Conservation (phyloP, 2,797 vertebrate genomes). For the Megaceryle alcyon region DNA sequence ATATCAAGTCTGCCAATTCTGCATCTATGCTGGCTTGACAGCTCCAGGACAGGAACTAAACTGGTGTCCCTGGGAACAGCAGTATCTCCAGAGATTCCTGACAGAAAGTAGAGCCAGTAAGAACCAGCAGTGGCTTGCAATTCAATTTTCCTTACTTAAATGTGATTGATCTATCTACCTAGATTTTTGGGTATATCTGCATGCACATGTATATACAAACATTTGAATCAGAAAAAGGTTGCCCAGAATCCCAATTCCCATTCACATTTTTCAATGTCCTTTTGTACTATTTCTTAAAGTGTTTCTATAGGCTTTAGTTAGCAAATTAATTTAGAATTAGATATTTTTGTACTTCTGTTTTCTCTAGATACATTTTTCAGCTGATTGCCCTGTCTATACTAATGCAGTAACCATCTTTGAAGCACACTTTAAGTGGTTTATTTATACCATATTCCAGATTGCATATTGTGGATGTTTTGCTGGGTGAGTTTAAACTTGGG, state of each 20-base stretch:
- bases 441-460: background rate
- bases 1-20: background rate
- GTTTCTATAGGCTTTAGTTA: background rate
- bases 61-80: background rate
- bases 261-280: background rate
- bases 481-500: background rate
- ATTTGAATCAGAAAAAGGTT: background rate
- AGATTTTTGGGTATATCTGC: background rate
- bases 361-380: background rate
- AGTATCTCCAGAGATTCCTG: background rate
- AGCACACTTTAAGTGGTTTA: background rate
- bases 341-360: background rate
- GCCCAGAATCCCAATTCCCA: accelerated
- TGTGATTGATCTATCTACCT: background rate
- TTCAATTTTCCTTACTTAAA: background rate
- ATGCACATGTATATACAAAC: too few species aligned
- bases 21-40: background rate
- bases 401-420: background rate
- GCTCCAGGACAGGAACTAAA: background rate
- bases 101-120: background rate
- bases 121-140: background rate
- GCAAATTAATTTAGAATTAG: background rate
- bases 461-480: background rate
- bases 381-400: background rate
- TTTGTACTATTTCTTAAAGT: background rate